Conservation (phyloP, 1,140 invertebrate genomes). For the Drosophila sulfurigaster region DNA sequence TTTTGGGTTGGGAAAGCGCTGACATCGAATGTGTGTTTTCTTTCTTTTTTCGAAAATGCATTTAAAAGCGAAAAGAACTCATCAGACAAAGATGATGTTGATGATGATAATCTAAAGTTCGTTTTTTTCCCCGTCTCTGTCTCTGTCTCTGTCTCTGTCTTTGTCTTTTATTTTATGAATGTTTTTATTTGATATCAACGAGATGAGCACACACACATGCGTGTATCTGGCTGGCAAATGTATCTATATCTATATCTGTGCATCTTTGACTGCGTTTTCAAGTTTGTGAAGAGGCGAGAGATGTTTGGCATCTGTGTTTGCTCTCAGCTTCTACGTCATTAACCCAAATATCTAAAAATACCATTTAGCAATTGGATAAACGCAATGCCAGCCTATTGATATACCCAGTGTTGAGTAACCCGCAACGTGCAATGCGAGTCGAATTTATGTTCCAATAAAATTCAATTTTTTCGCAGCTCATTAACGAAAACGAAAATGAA, state of each 20-base stretch:
- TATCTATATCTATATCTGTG: constrained; percentile 41
- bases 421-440: neutral
- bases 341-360: constrained; percentile 81
- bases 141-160: neutral
- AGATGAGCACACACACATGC: constrained; percentile 37
- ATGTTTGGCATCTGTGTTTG: constrained; percentile 65
- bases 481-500: constrained; percentile 25
- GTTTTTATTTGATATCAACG: constrained; percentile 55
- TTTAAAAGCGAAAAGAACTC: constrained; percentile 77
- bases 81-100: constrained; percentile 48
- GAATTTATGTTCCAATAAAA: constrained; percentile 23
- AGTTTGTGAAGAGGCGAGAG: constrained; percentile 33
- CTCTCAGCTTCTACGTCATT: constrained; percentile 60
- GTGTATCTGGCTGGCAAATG: constrained; percentile 35
- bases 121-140: constrained; percentile 17
- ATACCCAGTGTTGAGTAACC: constrained; percentile 28
- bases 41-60: constrained; percentile 57
- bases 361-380: constrained; percentile 66
- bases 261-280: constrained; percentile 61
- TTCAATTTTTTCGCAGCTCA: constrained; percentile 45
- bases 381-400: constrained; percentile 36
- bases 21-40: constrained; percentile 37
- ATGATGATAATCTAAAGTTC: constrained; percentile 69
- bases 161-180: constrained; percentile 14
- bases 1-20: constrained; percentile 52